These are phyloP conservation scores for Calonectris borealis DNA, from an alignment of 2,113 vertebrate species.

Conservation along the genomic window DNA sequence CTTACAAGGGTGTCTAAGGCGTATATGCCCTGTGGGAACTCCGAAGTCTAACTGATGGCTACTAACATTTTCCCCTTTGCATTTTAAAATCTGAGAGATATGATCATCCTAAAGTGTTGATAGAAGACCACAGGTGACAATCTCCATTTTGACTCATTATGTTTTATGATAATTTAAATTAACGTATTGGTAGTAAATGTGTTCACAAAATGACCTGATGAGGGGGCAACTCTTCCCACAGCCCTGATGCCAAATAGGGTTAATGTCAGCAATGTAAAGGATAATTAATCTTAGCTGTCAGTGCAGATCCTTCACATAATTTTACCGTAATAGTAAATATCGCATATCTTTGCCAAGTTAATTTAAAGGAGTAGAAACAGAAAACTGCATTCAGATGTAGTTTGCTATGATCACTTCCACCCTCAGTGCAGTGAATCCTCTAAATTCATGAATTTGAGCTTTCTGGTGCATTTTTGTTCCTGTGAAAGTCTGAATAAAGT, in stretches of 20 bases:
- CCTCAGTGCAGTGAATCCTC: background rate
- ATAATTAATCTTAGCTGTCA: slow-evolving; percentile 67
- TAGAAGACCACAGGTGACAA: background rate
- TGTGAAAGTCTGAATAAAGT: background rate
- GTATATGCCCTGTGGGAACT: background rate
- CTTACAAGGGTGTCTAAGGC: background rate
- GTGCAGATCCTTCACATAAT: slow-evolving; percentile 64
- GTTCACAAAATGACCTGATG: background rate
- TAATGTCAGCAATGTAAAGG: slow-evolving; percentile 49
- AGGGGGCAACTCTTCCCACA: background rate
- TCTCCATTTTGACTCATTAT: background rate
- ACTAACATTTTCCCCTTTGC: background rate
- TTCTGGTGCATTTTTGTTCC: background rate
- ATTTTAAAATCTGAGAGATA: background rate
- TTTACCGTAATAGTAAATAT: slow-evolving; percentile 48
- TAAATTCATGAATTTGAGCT: background rate
- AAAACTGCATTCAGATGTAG: background rate
- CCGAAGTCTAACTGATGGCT: background rate
- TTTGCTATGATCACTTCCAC: background rate
- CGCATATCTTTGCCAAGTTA: slow-evolving; percentile 7
- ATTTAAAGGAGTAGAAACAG: background rate
- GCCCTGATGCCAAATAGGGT: slow-evolving; percentile 18
- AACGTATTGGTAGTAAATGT: background rate
- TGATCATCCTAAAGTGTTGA: background rate
- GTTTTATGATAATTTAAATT: slow-evolving; percentile 16